A percentile compares a stretch with the other conserved stretches of the same genome.
These are phyloP conservation scores for Deilephila elpenor DNA, from an alignment of 2,888 invertebrate genomes.

Conservation along the genomic window DNA sequence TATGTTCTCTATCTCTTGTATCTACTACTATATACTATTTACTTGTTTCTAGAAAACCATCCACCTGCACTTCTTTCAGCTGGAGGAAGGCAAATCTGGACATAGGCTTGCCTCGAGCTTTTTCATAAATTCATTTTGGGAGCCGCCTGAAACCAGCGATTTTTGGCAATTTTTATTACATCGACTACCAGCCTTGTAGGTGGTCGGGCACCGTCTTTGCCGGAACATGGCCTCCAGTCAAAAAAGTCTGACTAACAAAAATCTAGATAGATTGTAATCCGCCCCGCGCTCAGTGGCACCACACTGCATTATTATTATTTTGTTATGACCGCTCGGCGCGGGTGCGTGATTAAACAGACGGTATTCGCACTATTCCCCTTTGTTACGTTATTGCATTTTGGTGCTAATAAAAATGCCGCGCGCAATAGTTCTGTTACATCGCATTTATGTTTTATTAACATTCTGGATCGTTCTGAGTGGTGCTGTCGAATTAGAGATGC, in stretches of 20 bases:
- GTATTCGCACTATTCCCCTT: slow-evolving; percentile 6
- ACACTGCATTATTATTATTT: slow-evolving; percentile 8
- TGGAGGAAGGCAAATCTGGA: no score
- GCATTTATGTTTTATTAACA: slow-evolving; percentile 3
- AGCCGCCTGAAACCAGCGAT: no score
- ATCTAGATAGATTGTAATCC: not conserved
- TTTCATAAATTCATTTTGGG: no score
- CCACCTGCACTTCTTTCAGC: no score
- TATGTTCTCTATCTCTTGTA: no score
- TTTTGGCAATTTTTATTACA: no score
- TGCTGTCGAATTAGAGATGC: not conserved
- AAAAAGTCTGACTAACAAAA: not conserved
- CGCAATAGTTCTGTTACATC: not conserved
- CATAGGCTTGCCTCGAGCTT: no score
- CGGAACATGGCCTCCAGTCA: no score
- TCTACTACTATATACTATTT: no score
- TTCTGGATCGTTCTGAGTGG: not conserved
- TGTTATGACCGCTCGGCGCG: slow-evolving; percentile 17
- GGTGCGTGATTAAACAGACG: slow-evolving; percentile 17
- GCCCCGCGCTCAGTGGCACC: not conserved
- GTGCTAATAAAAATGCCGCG: not conserved
- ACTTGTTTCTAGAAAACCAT: no score
- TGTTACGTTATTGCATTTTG: slow-evolving; percentile 1
- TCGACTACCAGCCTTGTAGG: no score
- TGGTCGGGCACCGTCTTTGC: no score